Evolutionary conservation across 2,888 invertebrate species (phyloP), one percentile per base, ranked within the genome.

Genomic region (Dorcus hopei): DNA sequence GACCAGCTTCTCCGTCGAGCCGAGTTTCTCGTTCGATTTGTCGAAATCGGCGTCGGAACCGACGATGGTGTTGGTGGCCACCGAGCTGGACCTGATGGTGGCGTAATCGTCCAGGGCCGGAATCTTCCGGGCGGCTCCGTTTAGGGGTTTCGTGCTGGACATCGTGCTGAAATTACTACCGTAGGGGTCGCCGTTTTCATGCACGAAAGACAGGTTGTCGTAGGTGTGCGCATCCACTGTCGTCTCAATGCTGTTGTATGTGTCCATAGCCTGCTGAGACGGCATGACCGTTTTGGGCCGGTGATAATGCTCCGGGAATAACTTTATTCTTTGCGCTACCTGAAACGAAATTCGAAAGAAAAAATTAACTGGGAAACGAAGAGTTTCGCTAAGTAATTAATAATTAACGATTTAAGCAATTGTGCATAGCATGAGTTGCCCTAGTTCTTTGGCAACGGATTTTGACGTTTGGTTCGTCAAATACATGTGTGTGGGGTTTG

Each of bases 231-330:
- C 51, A 41, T 72, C 70, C 48, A 59, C 58, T 16, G 65, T 67
- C 26, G 68, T 66, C 9, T 73, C 68, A 16, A 77, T 67, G 62
- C 76, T 76, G 68, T 77, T 75, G 71, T 78, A 78, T 54, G 74
- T 74, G 56, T 71, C 70, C 52, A 78, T 74, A 33, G 76, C 78
- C 56, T 72, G 68, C 61, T 75, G 65, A 7, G 76, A 78, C n/a
- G 75, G 75, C 71, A 45, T 48, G n/a, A 38, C 47, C 14, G 54
- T 23, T 19, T 45, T 19, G 38, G 45, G 38, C 8, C 47, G 54
- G n/a, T 48, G 11, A 26, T 54, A 54, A 5, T 16, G 16, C 45
- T 59, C 59, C 7, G 55, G 52, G 16, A 52, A 59, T 11, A 56
- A 9, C 9, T 51, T 49, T 9, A 59, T 38, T 43, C 38, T 55